Base-by-base conservation (phyloP, 2,113 vertebrate genomes). In the Sitta europaea region DNA sequence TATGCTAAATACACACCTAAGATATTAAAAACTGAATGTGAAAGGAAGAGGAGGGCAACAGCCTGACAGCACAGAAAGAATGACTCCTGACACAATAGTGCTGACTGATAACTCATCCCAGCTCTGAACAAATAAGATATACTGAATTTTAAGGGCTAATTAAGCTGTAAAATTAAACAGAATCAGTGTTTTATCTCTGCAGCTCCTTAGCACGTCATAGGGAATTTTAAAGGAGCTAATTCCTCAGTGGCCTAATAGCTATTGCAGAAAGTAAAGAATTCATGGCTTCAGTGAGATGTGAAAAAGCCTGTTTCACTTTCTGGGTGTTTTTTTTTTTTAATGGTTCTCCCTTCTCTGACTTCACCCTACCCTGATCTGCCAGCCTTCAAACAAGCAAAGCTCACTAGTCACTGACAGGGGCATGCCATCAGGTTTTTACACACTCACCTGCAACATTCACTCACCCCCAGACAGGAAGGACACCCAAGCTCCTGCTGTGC, bases 271-370 rank as follows among this genome's bases (percentile, higher is more conserved):
- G 21, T 47, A 66, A 89, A 85, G 62, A 92, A 91, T 51, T 85
- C 77, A 79, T 0, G 2, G 35, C 70, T 92, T 35, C 36, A 87
- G 27, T 21, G 58, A 94, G 81, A 94, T 29, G 22, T 6, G 21
- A 75, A 78, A 94, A 87, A 42, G 43, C 28, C 42, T 40, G n/a
- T 61, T 92, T 91, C n/a, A 45, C 65, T 53, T 62, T 68, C 53
- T 92, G 74, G 45, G 84, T 82, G 84, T 66, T 82, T 82, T 31
- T 90, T 82, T 82, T 31, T 90, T 92, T 68, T 40, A 89, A 92
- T 61, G 70, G 36, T 62, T 82, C n/a, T 78, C 12, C 27, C 14
- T 45, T 63, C 50, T 85, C 27, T 47, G 45, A 75, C 51, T 92
- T 93, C 53, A 90, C 29, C 42, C 55, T 71, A 82, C 63, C 61